These are phyloP conservation scores for Muscicapa comitata DNA, from an alignment of 2,797 vertebrate genomes.

Conservation along the genomic window DNA sequence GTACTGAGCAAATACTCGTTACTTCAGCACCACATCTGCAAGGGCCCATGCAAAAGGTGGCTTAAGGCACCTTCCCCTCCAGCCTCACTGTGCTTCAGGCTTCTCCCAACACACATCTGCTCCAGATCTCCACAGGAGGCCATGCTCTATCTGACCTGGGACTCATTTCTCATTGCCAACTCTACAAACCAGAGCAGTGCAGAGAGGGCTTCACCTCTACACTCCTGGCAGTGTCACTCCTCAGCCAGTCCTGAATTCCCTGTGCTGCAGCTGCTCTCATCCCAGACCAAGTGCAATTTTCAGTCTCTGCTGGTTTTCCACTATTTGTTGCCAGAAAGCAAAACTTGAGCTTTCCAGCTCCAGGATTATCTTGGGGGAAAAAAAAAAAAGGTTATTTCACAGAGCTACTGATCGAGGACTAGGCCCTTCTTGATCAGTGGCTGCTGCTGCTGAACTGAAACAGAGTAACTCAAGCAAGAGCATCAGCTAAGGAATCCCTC, in stretches of 20 bases:
- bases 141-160: background rate
- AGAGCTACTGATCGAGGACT: background rate
- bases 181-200: background rate
- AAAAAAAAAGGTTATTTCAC: background rate
- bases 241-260: background rate
- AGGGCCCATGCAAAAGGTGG: background rate
- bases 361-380: background rate
- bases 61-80: background rate
- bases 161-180: background rate
- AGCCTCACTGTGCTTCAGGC: background rate
- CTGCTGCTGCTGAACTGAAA: background rate
- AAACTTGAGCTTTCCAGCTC: background rate
- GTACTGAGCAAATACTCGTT: background rate
- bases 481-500: background rate
- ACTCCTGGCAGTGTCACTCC: background rate
- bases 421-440: fast-evolving
- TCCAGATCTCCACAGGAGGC: background rate
- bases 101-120: background rate
- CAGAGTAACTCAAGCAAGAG: background rate
- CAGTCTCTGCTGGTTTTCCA: background rate
- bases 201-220: fast-evolving
- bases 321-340: background rate
- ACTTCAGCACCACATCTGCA: background rate
- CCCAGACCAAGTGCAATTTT: background rate
- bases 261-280: fast-evolving